Base-by-base conservation (phyloP, 2,797 vertebrate species). In the Myotis daubentonii region DNA sequence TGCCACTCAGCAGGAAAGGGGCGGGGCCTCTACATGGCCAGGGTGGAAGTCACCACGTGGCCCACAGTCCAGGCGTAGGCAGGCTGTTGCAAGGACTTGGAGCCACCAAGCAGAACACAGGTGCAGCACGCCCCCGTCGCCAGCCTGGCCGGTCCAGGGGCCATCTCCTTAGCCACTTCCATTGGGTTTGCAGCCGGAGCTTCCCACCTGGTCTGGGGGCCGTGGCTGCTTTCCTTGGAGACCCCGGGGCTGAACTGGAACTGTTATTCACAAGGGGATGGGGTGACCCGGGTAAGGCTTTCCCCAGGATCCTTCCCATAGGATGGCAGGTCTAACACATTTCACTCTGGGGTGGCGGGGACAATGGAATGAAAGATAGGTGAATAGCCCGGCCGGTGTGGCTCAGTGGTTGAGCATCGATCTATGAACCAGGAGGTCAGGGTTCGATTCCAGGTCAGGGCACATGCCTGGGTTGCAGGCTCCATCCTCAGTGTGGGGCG, bases 121-220 rank as follows among this genome's bases (percentile, higher is more conserved):
- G n/a, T 20, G 5, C 15, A 49, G 9, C 49, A 41, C 66, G 30
- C 6, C 38, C 3, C 60, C 20, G 25, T 55, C 0, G 0, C 38
- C 13, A 12, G 22, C 55, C 51, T 68, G 8, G 28, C 5, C 12
- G 44, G 41, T 38, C 53, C 4, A 6, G 4, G 25, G 44, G 25
- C 49, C 10, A 3, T 8, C 3, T 3, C 2, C 4, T 6, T 8
- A 5, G 2, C 9, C 25, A 1, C 44, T 70, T 57, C 12, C 49
- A 25, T 0, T 1, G 30, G 55, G 8, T 57, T 47, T 19, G 19
- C 30, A 41, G 11, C 11, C 49, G n/a, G 60, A 38, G 22, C 9
- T 0, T n/a, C 41, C 57, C 3, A 8, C 41, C 25, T 6, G 87
- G 28, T 16, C 65, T 41, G 53, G 70, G 30, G n/a, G 3, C 36